Evolutionary conservation across 2,113 vertebrate genomes (phyloP).

Genomic region (Tragulus kanchil): DNA sequence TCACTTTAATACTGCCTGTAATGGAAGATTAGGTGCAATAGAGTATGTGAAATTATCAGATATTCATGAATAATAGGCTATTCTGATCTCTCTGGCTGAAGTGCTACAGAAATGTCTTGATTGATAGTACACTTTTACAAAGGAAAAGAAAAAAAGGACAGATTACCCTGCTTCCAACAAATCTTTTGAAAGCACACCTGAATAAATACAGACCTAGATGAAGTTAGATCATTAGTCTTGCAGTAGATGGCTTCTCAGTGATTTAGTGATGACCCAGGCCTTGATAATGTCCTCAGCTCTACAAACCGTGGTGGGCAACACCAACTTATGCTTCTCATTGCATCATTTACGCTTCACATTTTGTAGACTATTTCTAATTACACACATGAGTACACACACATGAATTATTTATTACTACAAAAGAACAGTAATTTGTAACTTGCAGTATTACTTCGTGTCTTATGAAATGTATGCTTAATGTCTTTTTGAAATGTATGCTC

Average conservation of each 20-base stretch:
- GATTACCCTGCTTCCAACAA: constrained; percentile 33
- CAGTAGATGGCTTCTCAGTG: constrained; percentile 9
- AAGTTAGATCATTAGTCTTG: constrained; percentile 37
- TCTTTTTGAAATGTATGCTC: not conserved
- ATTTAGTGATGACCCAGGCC: constrained; percentile 21
- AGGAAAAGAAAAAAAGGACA: constrained; percentile 25
- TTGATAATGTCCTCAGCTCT: not conserved
- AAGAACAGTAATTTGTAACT: not conserved
- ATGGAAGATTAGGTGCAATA: constrained; percentile 11
- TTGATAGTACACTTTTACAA: constrained; percentile 60
- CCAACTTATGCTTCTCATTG: not conserved
- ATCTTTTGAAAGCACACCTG: constrained; percentile 46
- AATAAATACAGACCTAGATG: constrained; percentile 61
- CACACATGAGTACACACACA: not conserved
- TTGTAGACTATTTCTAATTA: not conserved
- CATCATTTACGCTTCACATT: not conserved
- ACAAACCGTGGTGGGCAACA: not conserved
- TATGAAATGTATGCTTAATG: not conserved
- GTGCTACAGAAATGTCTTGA: constrained; percentile 40
- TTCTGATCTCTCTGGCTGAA: constrained; percentile 24
- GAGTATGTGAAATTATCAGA: constrained; percentile 49
- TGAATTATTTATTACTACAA: not conserved
- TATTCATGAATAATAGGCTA: constrained; percentile 53
- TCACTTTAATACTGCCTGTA: not conserved
- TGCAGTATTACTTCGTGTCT: not conserved